Conservation (phyloP, 2,113 vertebrate species). For the Erinaceus europaeus region DNA sequence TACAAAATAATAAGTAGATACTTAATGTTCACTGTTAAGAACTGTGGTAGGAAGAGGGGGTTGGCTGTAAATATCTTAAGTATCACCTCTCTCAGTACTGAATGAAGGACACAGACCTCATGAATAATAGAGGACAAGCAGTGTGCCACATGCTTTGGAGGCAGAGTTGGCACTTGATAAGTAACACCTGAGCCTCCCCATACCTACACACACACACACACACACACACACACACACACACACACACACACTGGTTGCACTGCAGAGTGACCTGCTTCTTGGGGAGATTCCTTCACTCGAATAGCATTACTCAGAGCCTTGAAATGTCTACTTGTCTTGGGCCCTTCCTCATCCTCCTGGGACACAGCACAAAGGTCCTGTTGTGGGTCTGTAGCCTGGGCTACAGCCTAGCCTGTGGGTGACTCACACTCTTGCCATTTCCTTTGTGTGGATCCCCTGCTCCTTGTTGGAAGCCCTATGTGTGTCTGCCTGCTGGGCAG, state of each 20-base stretch:
- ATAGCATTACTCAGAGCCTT: neutral
- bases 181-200: neutral
- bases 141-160: neutral
- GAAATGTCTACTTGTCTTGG: conserved; percentile 52
- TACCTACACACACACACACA: too few species aligned
- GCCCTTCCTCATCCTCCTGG: neutral
- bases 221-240: too few species aligned
- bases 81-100: neutral
- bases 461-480: conserved; percentile 61
- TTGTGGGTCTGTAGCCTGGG: conserved; percentile 50
- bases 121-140: neutral
- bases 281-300: neutral
- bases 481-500: neutral
- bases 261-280: neutral
- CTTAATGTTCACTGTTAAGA: too few species aligned
- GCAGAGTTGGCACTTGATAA: neutral
- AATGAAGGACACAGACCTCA: neutral
- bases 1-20: too few species aligned
- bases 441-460: conserved; percentile 69
- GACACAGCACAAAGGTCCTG: conserved; percentile 61
- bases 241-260: too few species aligned
- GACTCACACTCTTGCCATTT: conserved; percentile 84
- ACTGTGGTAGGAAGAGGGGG: too few species aligned
- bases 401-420: conserved; percentile 59
- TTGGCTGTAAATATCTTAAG: neutral